phyloP scores from a whole-genome alignment of 1,140 invertebrate species.

The Trinorchestia longiramus region DNA sequence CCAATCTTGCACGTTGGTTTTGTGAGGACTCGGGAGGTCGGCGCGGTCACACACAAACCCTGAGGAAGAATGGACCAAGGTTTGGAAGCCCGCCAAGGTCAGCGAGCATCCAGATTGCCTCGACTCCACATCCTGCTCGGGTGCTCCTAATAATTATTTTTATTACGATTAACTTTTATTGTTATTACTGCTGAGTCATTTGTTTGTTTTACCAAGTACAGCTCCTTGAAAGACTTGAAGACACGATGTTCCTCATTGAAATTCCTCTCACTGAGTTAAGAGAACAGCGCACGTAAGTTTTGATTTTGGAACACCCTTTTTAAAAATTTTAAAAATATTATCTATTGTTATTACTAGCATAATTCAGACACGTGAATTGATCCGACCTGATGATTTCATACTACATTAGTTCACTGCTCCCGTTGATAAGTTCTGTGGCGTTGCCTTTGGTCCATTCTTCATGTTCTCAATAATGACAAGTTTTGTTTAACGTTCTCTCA shows the following conservation, averaged over 20 bases:
- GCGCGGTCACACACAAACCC: background rate
- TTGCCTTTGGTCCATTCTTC: background rate
- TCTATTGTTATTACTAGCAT: background rate
- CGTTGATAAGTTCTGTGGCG: background rate
- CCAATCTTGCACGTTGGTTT: background rate
- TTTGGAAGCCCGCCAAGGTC: background rate
- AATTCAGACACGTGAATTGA: background rate
- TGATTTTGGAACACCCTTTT: background rate
- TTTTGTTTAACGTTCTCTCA: background rate
- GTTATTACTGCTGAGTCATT: background rate
- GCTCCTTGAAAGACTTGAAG: background rate
- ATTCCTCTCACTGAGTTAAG: background rate
- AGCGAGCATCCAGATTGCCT: background rate
- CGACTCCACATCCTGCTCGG: background rate
- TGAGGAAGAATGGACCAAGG: too few relatives aligned
- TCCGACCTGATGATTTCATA: background rate
- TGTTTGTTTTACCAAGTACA: background rate
- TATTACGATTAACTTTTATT: background rate
- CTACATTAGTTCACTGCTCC: background rate
- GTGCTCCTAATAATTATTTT: background rate
- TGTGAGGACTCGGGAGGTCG: background rate
- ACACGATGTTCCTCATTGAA: background rate
- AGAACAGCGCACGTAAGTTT: background rate
- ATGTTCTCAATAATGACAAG: background rate
- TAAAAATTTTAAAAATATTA: background rate